Conservation (phyloP, 2,113 vertebrate genomes). For the Uria lomvia region DNA sequence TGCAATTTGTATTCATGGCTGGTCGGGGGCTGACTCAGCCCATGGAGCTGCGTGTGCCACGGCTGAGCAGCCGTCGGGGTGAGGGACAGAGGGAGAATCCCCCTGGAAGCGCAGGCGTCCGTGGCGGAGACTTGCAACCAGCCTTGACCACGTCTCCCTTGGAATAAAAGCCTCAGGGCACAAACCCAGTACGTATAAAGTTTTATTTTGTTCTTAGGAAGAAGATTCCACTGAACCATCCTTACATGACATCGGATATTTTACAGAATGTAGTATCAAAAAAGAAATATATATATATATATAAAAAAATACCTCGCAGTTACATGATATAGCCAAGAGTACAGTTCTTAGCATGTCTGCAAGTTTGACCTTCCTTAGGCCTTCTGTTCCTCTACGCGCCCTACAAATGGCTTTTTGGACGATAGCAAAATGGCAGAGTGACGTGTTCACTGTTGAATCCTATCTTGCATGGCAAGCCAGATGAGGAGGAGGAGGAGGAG, state of each 20-base stretch:
- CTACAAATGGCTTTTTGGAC: not conserved
- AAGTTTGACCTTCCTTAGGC: not conserved
- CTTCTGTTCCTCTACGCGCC: not conserved
- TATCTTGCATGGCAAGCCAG: not conserved
- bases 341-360: not conserved
- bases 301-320: slow-evolving; percentile 1
- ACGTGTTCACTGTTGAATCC: not conserved
- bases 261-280: slow-evolving; percentile 63
- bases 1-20: not conserved
- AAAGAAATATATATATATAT: slow-evolving; percentile 16
- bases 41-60: not conserved
- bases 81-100: not conserved
- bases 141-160: not conserved
- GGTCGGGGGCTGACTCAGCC: not conserved
- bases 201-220: slow-evolving; percentile 66
- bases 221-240: slow-evolving; percentile 2
- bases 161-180: not conserved
- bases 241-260: not conserved
- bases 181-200: slow-evolving; percentile 5
- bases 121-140: not conserved
- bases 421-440: not conserved
- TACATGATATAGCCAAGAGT: slow-evolving; percentile 9
- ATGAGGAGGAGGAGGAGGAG: not conserved
- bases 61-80: fast-evolving
- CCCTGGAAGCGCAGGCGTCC: fast-evolving